These are phyloP conservation scores for Triplophysa yarkandensis DNA, from an alignment of 2,797 vertebrate genomes.

Conservation along the genomic window DNA sequence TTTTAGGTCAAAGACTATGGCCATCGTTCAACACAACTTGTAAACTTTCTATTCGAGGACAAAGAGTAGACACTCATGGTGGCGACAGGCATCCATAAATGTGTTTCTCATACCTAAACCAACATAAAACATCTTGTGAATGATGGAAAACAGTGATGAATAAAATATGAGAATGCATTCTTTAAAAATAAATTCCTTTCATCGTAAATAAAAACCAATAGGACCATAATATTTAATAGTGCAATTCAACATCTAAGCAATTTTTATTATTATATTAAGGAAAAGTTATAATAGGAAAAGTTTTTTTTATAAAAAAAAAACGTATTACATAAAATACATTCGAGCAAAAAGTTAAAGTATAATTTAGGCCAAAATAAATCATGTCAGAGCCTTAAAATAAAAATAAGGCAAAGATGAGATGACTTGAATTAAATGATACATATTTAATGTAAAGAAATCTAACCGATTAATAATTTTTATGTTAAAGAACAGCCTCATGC, in stretches of 20 bases:
- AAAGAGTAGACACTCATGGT: slow-evolving; percentile 14
- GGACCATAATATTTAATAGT: too few relatives aligned
- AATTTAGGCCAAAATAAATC: slow-evolving; percentile 23
- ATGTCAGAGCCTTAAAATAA: background rate
- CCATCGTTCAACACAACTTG: background rate
- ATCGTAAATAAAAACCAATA: too few relatives aligned
- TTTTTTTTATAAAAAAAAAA: too few relatives aligned
- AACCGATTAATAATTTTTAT: slow-evolving; percentile 6
- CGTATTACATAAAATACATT: too few relatives aligned
- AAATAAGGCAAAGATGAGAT: background rate
- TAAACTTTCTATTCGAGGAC: slow-evolving; percentile 24
- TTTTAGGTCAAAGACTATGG: slow-evolving; percentile 15
- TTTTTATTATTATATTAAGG: too few relatives aligned
- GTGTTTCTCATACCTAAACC: background rate
- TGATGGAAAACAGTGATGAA: background rate
- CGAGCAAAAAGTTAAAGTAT: slow-evolving; percentile 40
- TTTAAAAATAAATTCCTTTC: too few relatives aligned
- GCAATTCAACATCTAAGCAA: too few relatives aligned
- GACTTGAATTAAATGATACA: background rate
- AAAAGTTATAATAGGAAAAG: too few relatives aligned
- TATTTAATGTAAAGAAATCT: slow-evolving; percentile 5
- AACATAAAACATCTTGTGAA: background rate
- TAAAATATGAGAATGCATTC: too few relatives aligned
- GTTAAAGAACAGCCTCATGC: slow-evolving; percentile 19
- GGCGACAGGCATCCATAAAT: background rate